Base-by-base conservation (phyloP, 1,140 invertebrate species). In the Archivesica marissinica region DNA sequence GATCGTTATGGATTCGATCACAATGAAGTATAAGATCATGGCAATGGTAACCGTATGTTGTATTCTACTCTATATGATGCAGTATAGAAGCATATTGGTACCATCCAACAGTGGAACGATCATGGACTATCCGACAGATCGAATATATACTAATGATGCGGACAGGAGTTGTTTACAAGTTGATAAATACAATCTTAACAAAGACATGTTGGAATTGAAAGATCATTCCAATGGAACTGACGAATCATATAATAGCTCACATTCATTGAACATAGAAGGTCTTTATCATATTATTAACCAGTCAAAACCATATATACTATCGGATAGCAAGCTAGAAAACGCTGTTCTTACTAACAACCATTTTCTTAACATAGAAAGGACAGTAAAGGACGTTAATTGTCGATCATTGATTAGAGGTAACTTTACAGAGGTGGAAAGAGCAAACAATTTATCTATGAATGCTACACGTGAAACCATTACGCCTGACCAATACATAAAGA, bases 381-480 rank as follows among this genome's bases (percentile, higher is more conserved):
- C 15, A 47, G 72, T 75, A 35, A 41, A 52, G 9, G 72, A 75
- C 9, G 72, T 75, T 6, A 75, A 33, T 30, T 75, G 72, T 54
- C 33, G 33, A 0, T 17, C 28, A 2, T 20, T 75, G 0, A 54
- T 75, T 17, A n/a, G 56, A 1, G 47, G 72, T 11, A n/a, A 56
- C 38, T 4, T 3, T 3, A 35, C 30, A 7, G 72, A 75, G 33
- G 30, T 47, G 6, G 35, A 35, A 35, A 35, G 1, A 20, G 72
- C 72, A 3, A n/a, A 75, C 52, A 56, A 52, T 33, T 20, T 75
- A 20, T 23, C 72, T 6, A 20, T 20, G 25, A 54, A 20, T 17
- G 0, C 17, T 9, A 11, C 9, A 54, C 52, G 38, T 20, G 9
- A 44, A 15, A 28, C 15, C 39, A 17, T 44, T 2, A 20, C 11